Conservation (phyloP, 2,888 invertebrate genomes). For the Brachypalpus laphriformis region DNA sequence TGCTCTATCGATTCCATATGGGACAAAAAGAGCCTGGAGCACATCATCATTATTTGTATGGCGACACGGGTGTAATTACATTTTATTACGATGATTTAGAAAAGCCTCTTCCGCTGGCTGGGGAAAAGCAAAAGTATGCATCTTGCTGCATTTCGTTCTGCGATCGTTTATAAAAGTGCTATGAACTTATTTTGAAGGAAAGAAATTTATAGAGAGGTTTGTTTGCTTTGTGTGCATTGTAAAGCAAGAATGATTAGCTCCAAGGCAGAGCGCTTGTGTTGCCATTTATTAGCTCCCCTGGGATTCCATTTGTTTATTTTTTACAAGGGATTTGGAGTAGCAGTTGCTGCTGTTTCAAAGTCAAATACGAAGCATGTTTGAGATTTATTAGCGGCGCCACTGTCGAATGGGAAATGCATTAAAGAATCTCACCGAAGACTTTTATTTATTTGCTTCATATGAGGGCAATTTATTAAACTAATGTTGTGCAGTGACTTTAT, state of each 20-base stretch:
- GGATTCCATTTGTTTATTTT: background rate
- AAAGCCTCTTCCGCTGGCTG: constrained; percentile 52
- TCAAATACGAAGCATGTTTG: background rate
- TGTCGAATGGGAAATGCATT: background rate
- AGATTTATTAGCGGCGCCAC: background rate
- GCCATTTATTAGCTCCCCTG: background rate
- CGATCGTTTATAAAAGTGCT: constrained; percentile 18
- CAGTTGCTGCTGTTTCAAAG: background rate
- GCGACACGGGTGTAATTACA: constrained; percentile 70
- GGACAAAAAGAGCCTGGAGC: constrained; percentile 25
- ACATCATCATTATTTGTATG: constrained; percentile 65
- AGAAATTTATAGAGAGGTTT: constrained; percentile 43
- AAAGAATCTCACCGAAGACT: background rate
- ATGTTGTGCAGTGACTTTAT: too few relatives aligned
- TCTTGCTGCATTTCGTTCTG: background rate
- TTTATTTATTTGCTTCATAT: background rate
- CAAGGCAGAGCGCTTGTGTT: background rate
- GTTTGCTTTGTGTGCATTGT: background rate
- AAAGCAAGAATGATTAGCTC: background rate
- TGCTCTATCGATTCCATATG: constrained; percentile 57
- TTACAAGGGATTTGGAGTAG: background rate
- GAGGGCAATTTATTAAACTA: too few relatives aligned
- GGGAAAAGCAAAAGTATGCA: constrained; percentile 36
- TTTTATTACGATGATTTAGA: constrained; percentile 68
- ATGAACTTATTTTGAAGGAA: constrained; percentile 20